Conservation (phyloP, 1,140 invertebrate genomes). For the Brachionus manjavacas region DNA sequence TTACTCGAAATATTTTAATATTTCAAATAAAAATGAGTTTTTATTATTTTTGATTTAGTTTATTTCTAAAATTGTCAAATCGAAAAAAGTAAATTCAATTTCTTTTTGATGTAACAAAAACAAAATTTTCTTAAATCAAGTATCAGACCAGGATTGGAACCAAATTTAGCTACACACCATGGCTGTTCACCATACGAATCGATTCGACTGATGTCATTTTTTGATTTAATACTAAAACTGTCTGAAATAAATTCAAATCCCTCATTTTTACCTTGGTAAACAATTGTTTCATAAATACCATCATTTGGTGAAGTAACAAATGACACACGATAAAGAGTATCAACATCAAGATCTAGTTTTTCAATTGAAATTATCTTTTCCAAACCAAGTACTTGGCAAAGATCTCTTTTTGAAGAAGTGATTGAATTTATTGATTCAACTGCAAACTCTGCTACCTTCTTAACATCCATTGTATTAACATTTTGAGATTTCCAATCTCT, state of each 20-base stretch:
- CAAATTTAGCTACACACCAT: not conserved
- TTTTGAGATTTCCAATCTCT: conserved; percentile 64
- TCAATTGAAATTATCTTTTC: conserved; percentile 65
- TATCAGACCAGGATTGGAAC: not conserved
- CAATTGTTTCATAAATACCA: conserved; percentile 70
- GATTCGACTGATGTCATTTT: conserved; percentile 73
- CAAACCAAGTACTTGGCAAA: conserved; percentile 65
- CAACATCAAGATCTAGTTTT: conserved; percentile 63
- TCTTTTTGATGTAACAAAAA: not conserved
- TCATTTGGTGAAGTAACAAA: conserved; percentile 69
- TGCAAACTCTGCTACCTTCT: conserved; percentile 60
- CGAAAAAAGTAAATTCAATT: too few species aligned
- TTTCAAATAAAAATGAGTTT: too few species aligned
- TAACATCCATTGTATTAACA: conserved; percentile 52
- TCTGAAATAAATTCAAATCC: conserved; percentile 55
- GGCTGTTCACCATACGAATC: conserved; percentile 69
- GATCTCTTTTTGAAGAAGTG: conserved; percentile 60
- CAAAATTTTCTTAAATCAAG: conserved; percentile 24
- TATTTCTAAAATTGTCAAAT: too few species aligned
- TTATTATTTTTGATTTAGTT: too few species aligned
- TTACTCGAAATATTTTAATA: too few species aligned
- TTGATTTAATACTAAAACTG: conserved; percentile 64
- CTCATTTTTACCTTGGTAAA: conserved; percentile 62
- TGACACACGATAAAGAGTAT: conserved; percentile 71
- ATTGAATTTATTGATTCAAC: conserved; percentile 66